Conservation (phyloP, 1,140 invertebrate genomes). For the Lordiphosa clarofinis region DNA sequence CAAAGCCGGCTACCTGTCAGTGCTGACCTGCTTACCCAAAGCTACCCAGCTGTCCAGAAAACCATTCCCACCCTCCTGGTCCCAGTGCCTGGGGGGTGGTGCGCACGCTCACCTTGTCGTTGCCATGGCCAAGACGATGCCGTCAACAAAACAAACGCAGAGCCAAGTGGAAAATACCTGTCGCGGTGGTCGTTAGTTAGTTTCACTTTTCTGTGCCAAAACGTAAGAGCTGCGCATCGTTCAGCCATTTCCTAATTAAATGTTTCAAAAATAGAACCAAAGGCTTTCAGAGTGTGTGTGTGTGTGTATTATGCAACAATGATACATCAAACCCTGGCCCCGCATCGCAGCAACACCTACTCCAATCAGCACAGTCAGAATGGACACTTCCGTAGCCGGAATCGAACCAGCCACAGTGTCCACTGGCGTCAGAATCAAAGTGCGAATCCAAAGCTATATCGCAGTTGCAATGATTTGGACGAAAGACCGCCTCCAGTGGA, state of each 20-base stretch:
- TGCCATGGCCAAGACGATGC: constrained; percentile 69
- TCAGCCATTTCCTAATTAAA: constrained; percentile 40
- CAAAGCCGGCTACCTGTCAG: constrained; percentile 34
- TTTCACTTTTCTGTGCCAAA: constrained; percentile 71
- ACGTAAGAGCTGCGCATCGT: constrained; percentile 40
- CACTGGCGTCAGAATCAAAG: constrained; percentile 40
- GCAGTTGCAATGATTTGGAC: constrained; percentile 62
- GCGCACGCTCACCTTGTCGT: constrained; percentile 45
- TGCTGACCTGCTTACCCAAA: constrained; percentile 59
- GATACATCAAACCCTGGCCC: constrained; percentile 68
- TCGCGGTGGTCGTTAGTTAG: constrained; percentile 61
- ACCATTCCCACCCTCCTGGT: constrained; percentile 6
- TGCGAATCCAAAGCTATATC: constrained; percentile 42
- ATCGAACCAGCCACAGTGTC: constrained; percentile 21
- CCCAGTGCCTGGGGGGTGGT: constrained; percentile 19
- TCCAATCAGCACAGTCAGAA: constrained; percentile 27
- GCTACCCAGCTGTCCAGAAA: constrained; percentile 6
- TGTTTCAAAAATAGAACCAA: constrained; percentile 29
- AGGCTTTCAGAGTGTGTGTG: not conserved
- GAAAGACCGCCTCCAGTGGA: too few species aligned
- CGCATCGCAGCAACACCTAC: constrained; percentile 56
- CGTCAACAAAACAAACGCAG: constrained; percentile 61
- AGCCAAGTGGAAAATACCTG: constrained; percentile 36
- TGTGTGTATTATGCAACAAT: constrained; percentile 48
- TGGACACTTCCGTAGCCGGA: not conserved